Evolutionary conservation across 2,797 vertebrate genomes (phyloP), one percentile per base, ranked within the genome.

Genomic region (Tolypeutes matacus): DNA sequence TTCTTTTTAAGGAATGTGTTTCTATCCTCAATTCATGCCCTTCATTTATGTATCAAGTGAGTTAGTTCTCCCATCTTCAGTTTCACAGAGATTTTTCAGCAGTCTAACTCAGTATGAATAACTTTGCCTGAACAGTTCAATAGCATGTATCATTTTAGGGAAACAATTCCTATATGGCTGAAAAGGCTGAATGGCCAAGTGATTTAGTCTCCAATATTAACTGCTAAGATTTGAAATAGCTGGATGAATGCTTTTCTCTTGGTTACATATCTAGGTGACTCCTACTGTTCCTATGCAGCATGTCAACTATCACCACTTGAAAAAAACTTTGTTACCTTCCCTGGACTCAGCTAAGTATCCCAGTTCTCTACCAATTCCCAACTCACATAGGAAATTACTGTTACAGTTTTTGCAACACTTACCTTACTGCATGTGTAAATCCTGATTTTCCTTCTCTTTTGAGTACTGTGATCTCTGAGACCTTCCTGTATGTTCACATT

Each of bases 41-140:
- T 94, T 85, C 89, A 87, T 91, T 91, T 95, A 75, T 49, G 27
- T 60, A 64, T 83, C 72, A 31, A 78, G 15, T 86, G 51, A 89
- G 51, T 69, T 34, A 80, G 49, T 39, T 34, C 39, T 77, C 27
- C 76, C 31, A 13, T 72, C 58, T 86, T 95, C 85, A 27, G 2
- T 56, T 90, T 81, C 93, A 93, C 27, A n/a, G 31, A 69, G 56
- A 69, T 65, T 81, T 81, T 49, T 90, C 65, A 84, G 56, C 72
- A 72, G 17, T 92, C 53, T 92, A 60, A 67, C 13, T 78, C 58
- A 34, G 18, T 60, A 13, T 49, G 62, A 85, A 73, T 53, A 96
- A 83, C 8, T 29, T 64, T 93, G 67, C 51, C 25, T 93, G 53
- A 80, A 95, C 90, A 88, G 49, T 87, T 64, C 76, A 93, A 67